Evolutionary conservation across 2,113 vertebrate species (phyloP).

Genomic region (Toxostoma redivivum): DNA sequence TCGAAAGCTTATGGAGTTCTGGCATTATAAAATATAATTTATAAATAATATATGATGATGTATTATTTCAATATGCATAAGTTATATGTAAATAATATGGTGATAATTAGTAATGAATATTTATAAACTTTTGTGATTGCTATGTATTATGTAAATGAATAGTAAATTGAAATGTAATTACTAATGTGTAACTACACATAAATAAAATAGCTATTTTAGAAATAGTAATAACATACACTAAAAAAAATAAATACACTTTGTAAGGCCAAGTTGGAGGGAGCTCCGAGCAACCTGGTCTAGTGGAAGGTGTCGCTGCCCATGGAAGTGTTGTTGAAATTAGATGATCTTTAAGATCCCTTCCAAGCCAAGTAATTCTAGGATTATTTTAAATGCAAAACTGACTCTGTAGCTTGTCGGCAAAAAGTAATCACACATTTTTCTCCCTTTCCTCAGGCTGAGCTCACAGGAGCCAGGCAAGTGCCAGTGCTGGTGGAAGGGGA

Average conservation of each 20-base stretch:
- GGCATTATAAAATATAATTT: not conserved
- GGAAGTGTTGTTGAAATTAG: not conserved
- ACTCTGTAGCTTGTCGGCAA: not conserved
- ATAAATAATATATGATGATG: not conserved
- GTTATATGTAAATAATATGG: not conserved
- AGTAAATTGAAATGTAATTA: not conserved
- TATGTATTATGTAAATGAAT: not conserved
- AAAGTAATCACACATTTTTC: rapidly evolving
- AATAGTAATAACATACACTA: not conserved
- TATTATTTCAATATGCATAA: not conserved
- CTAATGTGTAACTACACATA: not conserved
- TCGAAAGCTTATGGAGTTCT: not conserved
- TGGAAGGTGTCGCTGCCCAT: not conserved
- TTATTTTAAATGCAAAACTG: not conserved
- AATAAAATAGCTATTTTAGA: not conserved
- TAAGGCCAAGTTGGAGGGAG: not conserved
- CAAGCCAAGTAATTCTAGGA: not conserved
- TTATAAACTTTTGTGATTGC: not conserved
- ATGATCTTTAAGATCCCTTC: not conserved
- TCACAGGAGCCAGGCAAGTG: not conserved
- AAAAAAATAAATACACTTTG: not conserved
- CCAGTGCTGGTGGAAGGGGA: not conserved
- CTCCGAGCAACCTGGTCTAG: not conserved
- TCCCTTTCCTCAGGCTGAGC: not conserved
- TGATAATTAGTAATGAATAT: not conserved